Evolutionary conservation across 2,888 invertebrate species (phyloP), one percentile per base, ranked within the genome.

Genomic region (Drosophila borealis): DNA sequence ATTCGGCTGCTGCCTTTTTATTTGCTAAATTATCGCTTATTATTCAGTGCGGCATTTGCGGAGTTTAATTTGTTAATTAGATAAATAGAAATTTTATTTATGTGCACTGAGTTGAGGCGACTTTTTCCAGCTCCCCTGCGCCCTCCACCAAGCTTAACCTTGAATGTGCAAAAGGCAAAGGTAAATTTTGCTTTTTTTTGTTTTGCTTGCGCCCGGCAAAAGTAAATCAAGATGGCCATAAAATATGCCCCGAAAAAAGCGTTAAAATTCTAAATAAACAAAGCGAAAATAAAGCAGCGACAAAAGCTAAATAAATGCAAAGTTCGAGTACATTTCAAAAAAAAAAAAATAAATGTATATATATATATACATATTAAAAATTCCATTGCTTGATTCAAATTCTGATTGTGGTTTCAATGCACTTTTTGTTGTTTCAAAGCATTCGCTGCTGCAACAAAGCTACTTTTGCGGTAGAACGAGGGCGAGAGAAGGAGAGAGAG

Each of bases 401-500:
- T 84, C 69, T 65, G 72, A 68, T 78, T 72, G 68, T 66, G 87
- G 78, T 82, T 88, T 88, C 72, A 82, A 85, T 88, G 86, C 88
- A 81, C 82, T 85, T 82, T 68, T 74, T 66, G 45, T 57, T 61
- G 68, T 55, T 48, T 66, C 37, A 77, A 56, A 41, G 60, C 74
- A 50, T 59, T 42, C 64, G 39, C 51, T 36, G 39, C 67, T 21
- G 49, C 68, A 60, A 45, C 62, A 62, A 34, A 62, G 61, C 62
- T 17, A 42, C 50, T 39, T 56, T 42, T 48, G 66, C 17, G 29
- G 21, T 51, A 50, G 36, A 49, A 37, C 10, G 48, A 21, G 36
- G 8, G 36, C 25, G 44, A n/a, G 19, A 54, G n/a, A 45, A 29
- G 10, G 50, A 42, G 62, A 17, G 13, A 17, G 17, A 36, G 17